A percentile compares a stretch with the other conserved stretches of the same genome.
Evolutionary conservation across 1,140 invertebrate genomes (phyloP).

Genomic region (Pachypsylla venusta): DNA sequence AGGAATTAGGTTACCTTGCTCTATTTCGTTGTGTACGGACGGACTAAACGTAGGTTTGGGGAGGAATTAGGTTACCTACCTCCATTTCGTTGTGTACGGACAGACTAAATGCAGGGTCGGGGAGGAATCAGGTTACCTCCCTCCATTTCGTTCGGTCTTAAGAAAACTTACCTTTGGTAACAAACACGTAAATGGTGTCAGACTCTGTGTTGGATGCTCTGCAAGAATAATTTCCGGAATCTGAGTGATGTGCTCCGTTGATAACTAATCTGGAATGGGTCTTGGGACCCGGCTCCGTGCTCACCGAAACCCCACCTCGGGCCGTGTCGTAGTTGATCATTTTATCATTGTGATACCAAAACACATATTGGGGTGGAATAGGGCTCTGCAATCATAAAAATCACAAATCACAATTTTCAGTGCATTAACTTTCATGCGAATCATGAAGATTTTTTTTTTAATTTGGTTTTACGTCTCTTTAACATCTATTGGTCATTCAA

Average conservation of each 20-base stretch:
- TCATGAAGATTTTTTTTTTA: neutral
- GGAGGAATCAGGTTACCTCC: too few species aligned
- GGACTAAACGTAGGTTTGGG: too few species aligned
- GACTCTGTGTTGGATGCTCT: constrained; percentile 33
- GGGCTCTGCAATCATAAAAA: constrained; percentile 49
- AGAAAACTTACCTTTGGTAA: constrained; percentile 30
- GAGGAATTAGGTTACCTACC: too few species aligned
- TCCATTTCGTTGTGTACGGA: too few species aligned
- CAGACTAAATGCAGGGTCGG: too few species aligned
- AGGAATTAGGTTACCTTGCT: too few species aligned
- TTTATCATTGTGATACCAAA: constrained; percentile 81
- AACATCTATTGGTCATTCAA: too few species aligned
- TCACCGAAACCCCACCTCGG: constrained; percentile 27
- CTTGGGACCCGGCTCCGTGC: constrained; percentile 27
- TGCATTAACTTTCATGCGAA: too few species aligned
- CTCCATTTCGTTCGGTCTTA: too few species aligned
- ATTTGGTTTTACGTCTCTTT: too few species aligned
- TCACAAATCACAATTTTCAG: neutral
- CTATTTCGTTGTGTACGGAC: too few species aligned
- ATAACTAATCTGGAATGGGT: constrained; percentile 31
- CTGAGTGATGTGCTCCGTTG: constrained; percentile 26
- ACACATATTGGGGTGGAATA: constrained; percentile 74
- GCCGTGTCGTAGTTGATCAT: constrained; percentile 43
- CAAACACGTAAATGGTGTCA: constrained; percentile 33
- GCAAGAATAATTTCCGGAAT: constrained; percentile 35